These are phyloP conservation scores for Cylas formicarius DNA, from an alignment of 1,140 invertebrate species.

Conservation along the genomic window DNA sequence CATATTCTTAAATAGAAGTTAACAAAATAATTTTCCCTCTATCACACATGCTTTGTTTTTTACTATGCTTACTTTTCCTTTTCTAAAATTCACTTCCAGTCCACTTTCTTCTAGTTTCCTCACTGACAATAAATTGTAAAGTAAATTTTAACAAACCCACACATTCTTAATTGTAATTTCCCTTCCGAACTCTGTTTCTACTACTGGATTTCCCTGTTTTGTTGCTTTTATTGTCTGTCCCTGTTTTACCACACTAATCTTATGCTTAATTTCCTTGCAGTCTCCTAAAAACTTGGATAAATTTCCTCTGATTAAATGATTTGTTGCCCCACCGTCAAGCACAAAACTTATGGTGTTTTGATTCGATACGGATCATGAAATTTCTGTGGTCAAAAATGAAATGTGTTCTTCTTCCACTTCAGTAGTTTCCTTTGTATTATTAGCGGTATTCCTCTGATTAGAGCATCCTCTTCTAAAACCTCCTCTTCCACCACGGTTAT, in stretches of 20 bases:
- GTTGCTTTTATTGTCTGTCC: not conserved
- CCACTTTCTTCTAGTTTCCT: slow-evolving; percentile 15
- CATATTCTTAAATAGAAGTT: too few species aligned
- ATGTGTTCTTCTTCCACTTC: slow-evolving; percentile 3
- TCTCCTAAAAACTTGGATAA: not conserved
- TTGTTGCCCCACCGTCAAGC: too few species aligned
- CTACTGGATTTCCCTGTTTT: too few species aligned
- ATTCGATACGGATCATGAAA: too few species aligned
- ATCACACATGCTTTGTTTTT: not conserved
- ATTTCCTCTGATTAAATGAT: too few species aligned
- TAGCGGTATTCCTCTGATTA: not conserved
- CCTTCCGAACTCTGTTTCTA: not conserved
- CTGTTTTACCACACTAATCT: not conserved
- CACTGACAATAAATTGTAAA: slow-evolving; percentile 7
- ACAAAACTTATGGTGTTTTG: too few species aligned
- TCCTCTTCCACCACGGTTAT: too few species aligned
- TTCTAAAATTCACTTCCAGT: not conserved
- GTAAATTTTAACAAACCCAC: slow-evolving; percentile 1
- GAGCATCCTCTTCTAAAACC: too few species aligned
- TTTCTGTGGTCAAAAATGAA: too few species aligned
- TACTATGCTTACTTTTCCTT: slow-evolving; percentile 2
- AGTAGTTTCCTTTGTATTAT: slow-evolving; percentile 1
- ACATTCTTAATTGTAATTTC: too few species aligned
- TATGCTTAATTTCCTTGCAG: not conserved
- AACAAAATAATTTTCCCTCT: slow-evolving; percentile 10